Conservation (phyloP, 2,888 invertebrate genomes). For the Corbicula japonica region DNA sequence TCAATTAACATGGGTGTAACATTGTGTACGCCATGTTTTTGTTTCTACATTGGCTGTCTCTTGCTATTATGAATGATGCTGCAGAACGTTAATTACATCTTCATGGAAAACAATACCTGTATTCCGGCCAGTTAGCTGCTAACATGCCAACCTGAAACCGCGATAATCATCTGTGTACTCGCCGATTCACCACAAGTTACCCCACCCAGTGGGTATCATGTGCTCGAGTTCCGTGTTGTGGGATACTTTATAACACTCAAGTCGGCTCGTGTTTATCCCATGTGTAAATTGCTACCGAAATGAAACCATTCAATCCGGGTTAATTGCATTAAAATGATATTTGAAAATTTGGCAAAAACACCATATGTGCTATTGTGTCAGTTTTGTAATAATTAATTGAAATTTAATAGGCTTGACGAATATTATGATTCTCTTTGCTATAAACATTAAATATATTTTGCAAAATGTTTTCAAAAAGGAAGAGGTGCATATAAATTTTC, state of each 20-base stretch:
- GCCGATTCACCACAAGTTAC: conserved; percentile 26
- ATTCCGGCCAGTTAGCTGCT: background rate
- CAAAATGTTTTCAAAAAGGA: too few relatives aligned
- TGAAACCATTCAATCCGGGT: conserved; percentile 27
- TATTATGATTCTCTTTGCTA: too few relatives aligned
- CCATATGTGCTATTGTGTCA: conserved; percentile 38
- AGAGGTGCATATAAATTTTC: too few relatives aligned
- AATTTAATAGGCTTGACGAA: conserved; percentile 35
- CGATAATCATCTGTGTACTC: conserved; percentile 41
- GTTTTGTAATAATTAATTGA: conserved; percentile 34
- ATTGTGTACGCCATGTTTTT: conserved; percentile 6
- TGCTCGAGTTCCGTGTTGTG: conserved; percentile 42
- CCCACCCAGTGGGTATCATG: conserved; percentile 52
- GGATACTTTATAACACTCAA: conserved; percentile 51
- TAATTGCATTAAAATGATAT: conserved; percentile 51
- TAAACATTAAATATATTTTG: too few relatives aligned
- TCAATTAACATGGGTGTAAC: conserved; percentile 35
- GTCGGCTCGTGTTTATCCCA: conserved; percentile 51
- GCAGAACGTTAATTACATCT: conserved; percentile 11
- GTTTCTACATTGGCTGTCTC: background rate
- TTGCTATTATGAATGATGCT: background rate
- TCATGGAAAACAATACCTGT: conserved; percentile 15
- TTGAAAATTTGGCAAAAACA: conserved; percentile 55
- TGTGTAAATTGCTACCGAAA: conserved; percentile 17
- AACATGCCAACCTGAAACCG: conserved; percentile 25